Base-by-base conservation (phyloP, 2,113 vertebrate genomes). In the Micronycteris hirsuta region DNA sequence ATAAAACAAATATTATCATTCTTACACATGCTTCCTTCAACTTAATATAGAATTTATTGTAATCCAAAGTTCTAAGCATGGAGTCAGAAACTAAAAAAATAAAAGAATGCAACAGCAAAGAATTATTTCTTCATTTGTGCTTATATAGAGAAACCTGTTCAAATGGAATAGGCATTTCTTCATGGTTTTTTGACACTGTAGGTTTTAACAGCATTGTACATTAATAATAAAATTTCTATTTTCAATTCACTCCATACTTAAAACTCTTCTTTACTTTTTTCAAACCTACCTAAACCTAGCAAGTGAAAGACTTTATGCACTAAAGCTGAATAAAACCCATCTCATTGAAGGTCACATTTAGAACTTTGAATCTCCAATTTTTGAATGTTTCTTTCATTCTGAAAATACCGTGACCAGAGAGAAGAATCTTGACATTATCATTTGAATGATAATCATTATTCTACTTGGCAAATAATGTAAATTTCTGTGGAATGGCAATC, bases 291-390 rank as follows among this genome's bases (percentile, higher is more conserved):
- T 68, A n/a, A 73, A 86, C 61, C 43, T 81, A 90, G 17, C 4
- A 89, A 86, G n/a, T 65, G 31, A 80, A 97, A 93, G 93, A 94
- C 73, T 0, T 41, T 92, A 92, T 89, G 83, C 73, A 92, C 2
- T 36, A 43, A 95, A 86, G 54, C 26, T 84, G 49, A 98, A 96
- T 96, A 3, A 83, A 85, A 92, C 80, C 56, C 8, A 80, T 85
- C 56, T 93, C 70, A 31, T 11, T 96, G 93, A 97, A 98, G 96
- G 93, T 83, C 97, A 87, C 70, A 26, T 80, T 96, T 86, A 82
- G 97, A 96, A 96, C 36, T 54, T 24, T 11, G 76, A 93, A 45
- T 36, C 20, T 16, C 0, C 54, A 84, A 28, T 71, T 96, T 38
- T 89, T 96, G 26, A 97, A 91, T 47, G 65, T 83, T 89, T 95